Evolutionary conservation across 2,888 invertebrate species (phyloP), one percentile per base, ranked within the genome.

Genomic region (Amphipoea oculea): DNA sequence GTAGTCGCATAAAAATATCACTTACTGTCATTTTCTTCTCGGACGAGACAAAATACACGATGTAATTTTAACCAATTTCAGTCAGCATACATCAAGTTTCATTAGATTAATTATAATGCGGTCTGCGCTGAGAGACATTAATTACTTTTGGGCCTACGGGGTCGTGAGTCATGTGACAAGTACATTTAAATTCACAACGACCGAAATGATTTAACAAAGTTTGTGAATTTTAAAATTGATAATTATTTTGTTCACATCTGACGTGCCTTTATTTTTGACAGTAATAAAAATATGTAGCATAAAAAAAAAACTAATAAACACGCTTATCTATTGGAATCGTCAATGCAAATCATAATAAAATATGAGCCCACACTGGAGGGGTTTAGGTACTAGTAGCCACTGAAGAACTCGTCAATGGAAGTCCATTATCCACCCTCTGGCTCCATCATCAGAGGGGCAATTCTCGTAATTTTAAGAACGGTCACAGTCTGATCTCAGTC

Each of bases 71-170:
- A 69, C 67, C 36, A 65, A 72, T 77, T 78, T 67, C 45, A 72
- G n/a, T 66, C 69, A 71, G 14, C 68, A 73, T 74, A 78, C 75
- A 72, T 80, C 66, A 76, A 70, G 81, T 86, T 86, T 82, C 88
- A 91, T 92, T 86, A 88, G 77, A 89, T 89, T 86, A 89, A 89
- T 91, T 89, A 90, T 80, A 77, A 89, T 89, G 88, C 85, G 84
- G 89, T 80, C 79, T 80, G 67, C 73, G 85, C 81, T 82, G 85
- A 78, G 74, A 79, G 81, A 86, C 88, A 90, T 90, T 90, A 91
- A 91, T 91, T 90, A 90, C 87, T 83, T 87, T 82, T 65, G 85
- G 81, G 54, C 83, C 76, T 84, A 79, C 86, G 51, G 69, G 85
- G 79, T 78, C 57, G 60, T 40, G 40, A 78, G 62, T n/a, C 81